These are phyloP conservation scores for Neoarius graeffei DNA, from an alignment of 2,113 vertebrate genomes.

Conservation along the genomic window DNA sequence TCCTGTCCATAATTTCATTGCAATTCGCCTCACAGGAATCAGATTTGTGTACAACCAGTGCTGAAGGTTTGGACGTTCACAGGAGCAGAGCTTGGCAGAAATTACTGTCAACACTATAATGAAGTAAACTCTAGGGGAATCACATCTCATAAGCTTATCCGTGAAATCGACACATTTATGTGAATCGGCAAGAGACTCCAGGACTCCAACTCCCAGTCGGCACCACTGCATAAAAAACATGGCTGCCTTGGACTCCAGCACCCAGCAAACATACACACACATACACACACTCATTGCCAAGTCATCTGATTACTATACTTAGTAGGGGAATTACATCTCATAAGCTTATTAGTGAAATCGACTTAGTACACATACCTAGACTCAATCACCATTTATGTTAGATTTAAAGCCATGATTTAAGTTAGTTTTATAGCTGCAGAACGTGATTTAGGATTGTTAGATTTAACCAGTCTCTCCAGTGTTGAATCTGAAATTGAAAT, in stretches of 20 bases:
- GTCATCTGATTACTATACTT: neutral
- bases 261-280: too few species aligned
- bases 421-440: too few species aligned
- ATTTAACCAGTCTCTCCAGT: too few species aligned
- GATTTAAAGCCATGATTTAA: too few species aligned
- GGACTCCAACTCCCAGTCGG: neutral
- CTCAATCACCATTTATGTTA: neutral
- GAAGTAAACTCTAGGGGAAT: neutral
- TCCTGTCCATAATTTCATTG: neutral
- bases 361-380: neutral
- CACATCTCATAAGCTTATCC: neutral
- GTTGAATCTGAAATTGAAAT: too few species aligned
- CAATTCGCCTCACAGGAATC: neutral
- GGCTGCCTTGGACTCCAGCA: neutral
- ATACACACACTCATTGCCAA: neutral
- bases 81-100: neutral
- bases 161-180: neutral
- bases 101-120: neutral
- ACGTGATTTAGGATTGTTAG: too few species aligned
- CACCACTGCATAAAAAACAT: neutral
- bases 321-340: too few species aligned
- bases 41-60: neutral
- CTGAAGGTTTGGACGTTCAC: neutral
- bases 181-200: neutral
- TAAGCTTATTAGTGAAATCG: too few species aligned